Conservation (phyloP, 1,140 invertebrate species). For the Wiebesia pumilae region DNA sequence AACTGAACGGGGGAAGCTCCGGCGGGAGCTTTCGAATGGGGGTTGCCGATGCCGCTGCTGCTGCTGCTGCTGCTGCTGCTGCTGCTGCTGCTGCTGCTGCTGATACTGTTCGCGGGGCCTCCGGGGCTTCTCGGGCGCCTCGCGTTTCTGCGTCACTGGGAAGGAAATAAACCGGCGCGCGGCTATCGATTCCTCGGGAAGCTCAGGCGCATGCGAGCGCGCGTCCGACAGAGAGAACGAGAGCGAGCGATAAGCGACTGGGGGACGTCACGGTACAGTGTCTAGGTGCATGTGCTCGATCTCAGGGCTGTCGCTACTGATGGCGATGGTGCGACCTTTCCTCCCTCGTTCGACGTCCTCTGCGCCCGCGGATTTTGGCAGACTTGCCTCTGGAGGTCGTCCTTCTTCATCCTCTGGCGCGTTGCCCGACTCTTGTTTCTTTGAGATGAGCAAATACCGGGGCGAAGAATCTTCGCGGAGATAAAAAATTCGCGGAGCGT, state of each 20-base stretch:
- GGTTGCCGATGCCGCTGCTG: not conserved
- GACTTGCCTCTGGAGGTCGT: no score
- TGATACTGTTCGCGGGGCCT: conserved; percentile 52
- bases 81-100: not conserved
- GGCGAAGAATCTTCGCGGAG: no score
- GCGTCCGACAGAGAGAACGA: conserved; percentile 40
- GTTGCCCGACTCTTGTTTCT: no score
- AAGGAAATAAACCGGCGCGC: conserved; percentile 63
- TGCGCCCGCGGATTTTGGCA: no score
- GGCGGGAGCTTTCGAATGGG: conserved; percentile 50
- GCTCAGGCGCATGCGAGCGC: conserved; percentile 67
- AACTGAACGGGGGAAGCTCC: conserved; percentile 62
- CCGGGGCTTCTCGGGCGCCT: conserved; percentile 62
- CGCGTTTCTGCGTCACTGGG: conserved; percentile 63
- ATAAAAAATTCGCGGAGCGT: no score
- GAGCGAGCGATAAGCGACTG: conserved; percentile 57
- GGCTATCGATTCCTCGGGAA: conserved; percentile 66
- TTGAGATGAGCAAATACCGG: no score
- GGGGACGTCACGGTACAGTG: not conserved
- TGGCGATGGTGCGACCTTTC: no score
- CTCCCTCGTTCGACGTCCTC: no score
- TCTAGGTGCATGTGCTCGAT: not conserved
- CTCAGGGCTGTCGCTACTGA: no score
- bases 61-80: not conserved
- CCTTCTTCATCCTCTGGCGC: no score